Percentiles rank a stretch among this genome's conserved stretches.
Conservation (phyloP, 2,888 invertebrate species). For the Pterobdella sp. region DNA sequence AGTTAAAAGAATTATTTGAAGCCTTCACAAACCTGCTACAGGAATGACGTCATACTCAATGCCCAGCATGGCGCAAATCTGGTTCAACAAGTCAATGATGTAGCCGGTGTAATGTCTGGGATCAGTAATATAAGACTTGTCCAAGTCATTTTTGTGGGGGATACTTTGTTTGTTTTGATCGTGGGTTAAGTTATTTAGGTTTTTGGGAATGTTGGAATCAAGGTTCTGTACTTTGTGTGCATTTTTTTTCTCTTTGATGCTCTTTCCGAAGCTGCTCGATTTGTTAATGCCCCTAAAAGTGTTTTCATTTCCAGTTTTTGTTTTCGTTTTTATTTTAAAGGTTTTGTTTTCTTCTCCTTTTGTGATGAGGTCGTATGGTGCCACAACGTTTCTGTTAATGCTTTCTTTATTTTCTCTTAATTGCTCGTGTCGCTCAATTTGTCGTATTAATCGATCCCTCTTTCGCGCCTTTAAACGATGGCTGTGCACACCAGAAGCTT, state of each 20-base stretch:
- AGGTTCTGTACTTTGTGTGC: not conserved
- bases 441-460: not conserved
- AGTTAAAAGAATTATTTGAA: not conserved
- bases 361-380: not conserved
- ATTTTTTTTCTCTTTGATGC: not conserved
- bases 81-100: constrained; percentile 36
- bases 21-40: constrained; percentile 7
- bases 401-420: not conserved
- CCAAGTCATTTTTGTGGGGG: too few relatives aligned
- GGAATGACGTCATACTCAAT: constrained; percentile 33
- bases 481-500: not conserved
- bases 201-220: not conserved
- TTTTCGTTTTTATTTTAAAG: too few relatives aligned
- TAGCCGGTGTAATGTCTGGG: constrained; percentile 32
- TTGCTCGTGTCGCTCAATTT: not conserved
- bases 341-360: not conserved
- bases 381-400: not conserved
- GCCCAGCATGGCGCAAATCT: constrained; percentile 34
- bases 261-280: too few relatives aligned
- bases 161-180: not conserved
- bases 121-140: not conserved
- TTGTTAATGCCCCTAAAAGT: too few relatives aligned
- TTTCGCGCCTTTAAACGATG: not conserved
- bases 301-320: too few relatives aligned
- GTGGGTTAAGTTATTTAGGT: not conserved